Evolutionary conservation across 2,113 vertebrate genomes (phyloP), one percentile per base, ranked within the genome.

Genomic region (Channa argus): DNA sequence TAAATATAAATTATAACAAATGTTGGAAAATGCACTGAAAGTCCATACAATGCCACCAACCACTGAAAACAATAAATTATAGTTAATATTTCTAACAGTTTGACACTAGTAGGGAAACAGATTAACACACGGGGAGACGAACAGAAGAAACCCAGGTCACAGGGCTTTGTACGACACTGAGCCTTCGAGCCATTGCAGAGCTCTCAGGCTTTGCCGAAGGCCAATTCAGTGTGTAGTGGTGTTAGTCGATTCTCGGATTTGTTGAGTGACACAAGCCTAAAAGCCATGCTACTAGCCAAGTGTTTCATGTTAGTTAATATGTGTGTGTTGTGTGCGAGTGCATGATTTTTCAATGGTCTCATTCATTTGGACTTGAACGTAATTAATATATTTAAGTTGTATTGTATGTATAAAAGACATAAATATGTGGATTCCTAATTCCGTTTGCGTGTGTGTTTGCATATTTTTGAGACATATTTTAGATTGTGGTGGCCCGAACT

Each of bases 171-270:
- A 79, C 66, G 73, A 86, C 73, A 87, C 61, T 85, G 86, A 87
- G 84, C 86, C 82, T 82, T 80, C 75, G 84, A 88, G 87, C 82
- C 70, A 66, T 65, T 81, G 83, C 80, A 87, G 87, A 88, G 80
- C 86, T 80, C 74, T 81, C 70, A 72, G 86, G 87, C 88, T 90
- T 86, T 85, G 80, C 69, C 46, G 73, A 86, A 80, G 72, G 67
- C 73, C 55, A 77, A 60, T 78, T 79, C 65, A 80, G 71, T 83
- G 82, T 51, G 64, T 39, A 11, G 5, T 24, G 5, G 11, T 46
- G 41, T 66, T 56, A 2, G 46, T 24, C 53, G 33, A 74, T 47
- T 77, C 65, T 71, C 44, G 39, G 56, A 62, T 6, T 54, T 71
- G 36, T 79, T 72, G 39, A 85, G 37, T 76, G 45, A 73, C 70